Evolutionary conservation across 1,140 invertebrate genomes (phyloP), one percentile per base, ranked within the genome.

Genomic region (Drosophila kohkoa): DNA sequence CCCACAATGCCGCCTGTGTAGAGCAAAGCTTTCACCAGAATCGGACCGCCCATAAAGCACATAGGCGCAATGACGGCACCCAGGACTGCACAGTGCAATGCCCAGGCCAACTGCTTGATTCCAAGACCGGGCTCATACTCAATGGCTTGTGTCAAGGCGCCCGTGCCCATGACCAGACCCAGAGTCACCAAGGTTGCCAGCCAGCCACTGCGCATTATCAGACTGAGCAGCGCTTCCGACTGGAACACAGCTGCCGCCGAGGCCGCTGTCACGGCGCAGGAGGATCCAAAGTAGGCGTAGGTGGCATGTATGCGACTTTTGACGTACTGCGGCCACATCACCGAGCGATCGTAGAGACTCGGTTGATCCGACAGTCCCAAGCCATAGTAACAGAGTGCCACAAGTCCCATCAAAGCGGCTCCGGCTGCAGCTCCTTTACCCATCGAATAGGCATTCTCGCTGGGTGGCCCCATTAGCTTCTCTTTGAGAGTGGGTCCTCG

Each of bases 1-100:
- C 97, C 98, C 58, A 99, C 96, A 60, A 99, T 95, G 20, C 98
- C 98, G 70, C 97, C 97, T 0, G 99, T 99, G 89, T 98, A 99
- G 95, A 96, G 96, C 45, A 97, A 97, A 58, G 99, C 99, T 74
- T 97, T 93, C 6, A 97, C 93, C 5, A 99, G 88, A 6, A 99
- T 91, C 1, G 98, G 97, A 1, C 98, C 98, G 11, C 98, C 99
- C 4, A 99, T 86, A 52, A 99, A 94, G 79, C 96, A 97, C 10
- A 99, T 91, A 0, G 99, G 99, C n/a, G 99, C 98, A 35, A 99
- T 93, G 15, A 99, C 95, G 16, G 96, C 97, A 1, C 99, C 99
- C 80, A 99, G 93, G 0, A 98, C 95, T 4, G 95, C 96, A 76
- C 96, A 95, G 92, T 99, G 98, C 0, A 95, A 83, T 38, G 98